Conservation (phyloP, 2,888 invertebrate genomes). For the Epirrhoe alternata region DNA sequence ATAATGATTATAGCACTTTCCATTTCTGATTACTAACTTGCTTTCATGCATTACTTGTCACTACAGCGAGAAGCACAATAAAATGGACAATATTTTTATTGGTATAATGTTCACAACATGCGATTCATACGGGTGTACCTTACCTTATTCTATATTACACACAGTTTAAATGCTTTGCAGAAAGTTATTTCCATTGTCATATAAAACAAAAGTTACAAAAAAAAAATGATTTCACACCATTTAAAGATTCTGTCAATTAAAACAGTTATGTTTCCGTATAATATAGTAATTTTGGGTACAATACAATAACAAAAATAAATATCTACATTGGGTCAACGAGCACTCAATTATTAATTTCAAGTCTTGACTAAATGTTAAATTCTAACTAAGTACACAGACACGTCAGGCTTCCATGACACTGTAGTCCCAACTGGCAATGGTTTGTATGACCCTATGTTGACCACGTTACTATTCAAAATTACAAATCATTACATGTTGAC, state of each 20-base stretch:
- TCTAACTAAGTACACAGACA: constrained; percentile 82
- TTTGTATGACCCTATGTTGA: constrained; percentile 13
- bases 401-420: constrained; percentile 45
- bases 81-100: constrained; percentile 53
- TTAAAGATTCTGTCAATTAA: constrained; percentile 47
- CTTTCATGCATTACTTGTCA: constrained; percentile 73
- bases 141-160: constrained; percentile 68
- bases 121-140: constrained; percentile 50
- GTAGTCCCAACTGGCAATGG: constrained; percentile 30
- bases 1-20: constrained; percentile 82
- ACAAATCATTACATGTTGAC: background rate
- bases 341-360: constrained; percentile 76
- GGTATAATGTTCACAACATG: constrained; percentile 51
- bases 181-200: constrained; percentile 54
- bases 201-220: constrained; percentile 46
- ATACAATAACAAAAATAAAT: constrained; percentile 85
- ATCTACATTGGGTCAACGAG: constrained; percentile 84
- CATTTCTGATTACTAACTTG: constrained; percentile 71
- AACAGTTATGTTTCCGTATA: constrained; percentile 63
- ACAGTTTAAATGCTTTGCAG: constrained; percentile 74
- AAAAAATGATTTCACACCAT: constrained; percentile 41
- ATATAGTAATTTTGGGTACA: constrained; percentile 73
- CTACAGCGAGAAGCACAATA: constrained; percentile 77
- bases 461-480: background rate
- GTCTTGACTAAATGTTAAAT: constrained; percentile 75